phyloP scores from a whole-genome alignment of 2,797 vertebrate species.

The Thamnophis elegans region DNA sequence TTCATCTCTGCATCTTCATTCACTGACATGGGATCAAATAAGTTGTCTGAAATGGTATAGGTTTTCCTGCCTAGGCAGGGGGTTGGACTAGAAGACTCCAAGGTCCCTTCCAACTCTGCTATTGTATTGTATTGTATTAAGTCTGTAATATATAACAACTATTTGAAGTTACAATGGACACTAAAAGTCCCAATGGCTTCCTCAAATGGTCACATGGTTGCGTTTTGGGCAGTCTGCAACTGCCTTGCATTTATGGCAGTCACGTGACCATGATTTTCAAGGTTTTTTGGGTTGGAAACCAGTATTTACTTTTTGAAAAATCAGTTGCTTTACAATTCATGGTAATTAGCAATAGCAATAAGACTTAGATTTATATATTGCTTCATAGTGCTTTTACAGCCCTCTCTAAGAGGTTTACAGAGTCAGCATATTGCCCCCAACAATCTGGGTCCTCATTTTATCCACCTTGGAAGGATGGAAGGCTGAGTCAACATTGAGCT shows the following conservation, averaged over 20 bases:
- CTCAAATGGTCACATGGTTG: background rate
- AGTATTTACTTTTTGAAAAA: background rate
- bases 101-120: too few species aligned
- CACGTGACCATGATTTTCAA: background rate
- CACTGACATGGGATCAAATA: background rate
- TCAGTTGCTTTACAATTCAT: background rate
- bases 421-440: too few species aligned
- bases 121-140: too few species aligned
- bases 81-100: too few species aligned
- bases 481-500: too few species aligned
- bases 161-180: background rate
- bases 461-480: too few species aligned
- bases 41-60: too few species aligned
- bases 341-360: background rate
- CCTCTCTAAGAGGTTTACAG: too few species aligned
- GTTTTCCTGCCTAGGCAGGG: too few species aligned
- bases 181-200: background rate
- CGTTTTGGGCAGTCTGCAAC: background rate
- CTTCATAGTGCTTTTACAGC: too few species aligned
- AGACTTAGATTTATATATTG: too few species aligned
- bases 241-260: background rate
- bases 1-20: background rate
- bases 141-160: background rate
- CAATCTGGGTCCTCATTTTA: too few species aligned
- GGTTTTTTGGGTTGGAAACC: background rate